Evolutionary conservation across 2,113 vertebrate genomes (phyloP).

Genomic region (Bubo scandiacus): DNA sequence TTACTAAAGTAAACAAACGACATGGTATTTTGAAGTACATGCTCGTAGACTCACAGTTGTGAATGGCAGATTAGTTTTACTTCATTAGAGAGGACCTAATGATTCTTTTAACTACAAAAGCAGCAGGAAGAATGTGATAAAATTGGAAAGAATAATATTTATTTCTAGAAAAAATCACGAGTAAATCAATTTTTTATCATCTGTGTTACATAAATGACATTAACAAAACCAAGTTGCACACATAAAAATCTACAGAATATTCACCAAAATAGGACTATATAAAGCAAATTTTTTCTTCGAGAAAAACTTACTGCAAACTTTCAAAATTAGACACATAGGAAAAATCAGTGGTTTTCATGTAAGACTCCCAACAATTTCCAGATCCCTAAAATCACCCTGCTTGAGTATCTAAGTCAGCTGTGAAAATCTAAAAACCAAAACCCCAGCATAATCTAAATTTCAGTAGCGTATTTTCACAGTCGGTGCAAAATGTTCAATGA

Average conservation of each 20-base stretch:
- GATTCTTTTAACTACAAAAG: neutral
- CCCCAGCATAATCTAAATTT: neutral
- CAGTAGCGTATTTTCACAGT: neutral
- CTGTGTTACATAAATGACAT: neutral
- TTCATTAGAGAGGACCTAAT: neutral
- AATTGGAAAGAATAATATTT: neutral
- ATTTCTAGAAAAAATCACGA: neutral
- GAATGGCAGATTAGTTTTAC: constrained; percentile 19
- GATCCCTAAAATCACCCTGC: neutral
- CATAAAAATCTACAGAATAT: neutral
- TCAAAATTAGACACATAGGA: neutral
- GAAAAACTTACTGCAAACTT: neutral
- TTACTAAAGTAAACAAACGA: neutral
- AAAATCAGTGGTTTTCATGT: neutral
- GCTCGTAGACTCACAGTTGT: neutral
- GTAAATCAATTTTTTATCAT: neutral
- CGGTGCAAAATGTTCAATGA: neutral
- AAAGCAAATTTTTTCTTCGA: neutral
- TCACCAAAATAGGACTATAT: neutral
- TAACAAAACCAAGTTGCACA: neutral
- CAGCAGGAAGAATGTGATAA: neutral
- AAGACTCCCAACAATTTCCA: neutral
- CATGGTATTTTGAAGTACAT: neutral
- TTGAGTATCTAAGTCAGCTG: neutral
- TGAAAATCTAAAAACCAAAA: neutral